These are phyloP conservation scores for Dynastes tityus DNA, from an alignment of 2,888 invertebrate species.

Conservation along the genomic window DNA sequence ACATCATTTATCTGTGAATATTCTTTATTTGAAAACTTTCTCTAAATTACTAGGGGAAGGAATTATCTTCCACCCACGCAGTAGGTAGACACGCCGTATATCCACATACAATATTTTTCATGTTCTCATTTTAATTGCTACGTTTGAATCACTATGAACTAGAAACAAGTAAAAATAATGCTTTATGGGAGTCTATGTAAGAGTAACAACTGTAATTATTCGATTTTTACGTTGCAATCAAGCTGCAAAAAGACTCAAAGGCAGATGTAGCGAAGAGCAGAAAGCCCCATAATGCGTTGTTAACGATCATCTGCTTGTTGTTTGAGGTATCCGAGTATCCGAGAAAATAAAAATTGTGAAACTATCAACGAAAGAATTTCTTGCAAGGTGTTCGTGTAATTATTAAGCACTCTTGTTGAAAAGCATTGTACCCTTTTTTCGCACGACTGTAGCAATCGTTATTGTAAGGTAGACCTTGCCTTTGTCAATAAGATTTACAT, in stretches of 20 bases:
- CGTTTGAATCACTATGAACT: not conserved
- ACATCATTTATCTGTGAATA: too few relatives aligned
- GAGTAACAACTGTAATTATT: conserved; percentile 4
- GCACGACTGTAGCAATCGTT: not conserved
- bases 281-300: not conserved
- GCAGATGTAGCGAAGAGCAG: not conserved
- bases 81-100: too few relatives aligned
- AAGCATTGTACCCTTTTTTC: conserved; percentile 5
- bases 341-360: not conserved
- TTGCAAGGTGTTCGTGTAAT: conserved; percentile 10
- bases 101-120: too few relatives aligned
- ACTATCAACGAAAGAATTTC: not conserved
- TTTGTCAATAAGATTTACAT: too few relatives aligned
- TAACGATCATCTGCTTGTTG: conserved; percentile 4
- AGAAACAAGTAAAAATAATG: too few relatives aligned
- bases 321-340: not conserved
- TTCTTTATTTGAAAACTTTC: too few relatives aligned
- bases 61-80: too few relatives aligned
- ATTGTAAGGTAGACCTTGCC: not conserved
- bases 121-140: too few relatives aligned
- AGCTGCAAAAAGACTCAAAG: not conserved
- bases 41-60: too few relatives aligned
- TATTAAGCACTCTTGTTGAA: conserved; percentile 1
- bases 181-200: not conserved
- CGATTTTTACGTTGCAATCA: not conserved